Conservation (phyloP, 1,140 invertebrate species). For the Tetramorium alpestre region DNA sequence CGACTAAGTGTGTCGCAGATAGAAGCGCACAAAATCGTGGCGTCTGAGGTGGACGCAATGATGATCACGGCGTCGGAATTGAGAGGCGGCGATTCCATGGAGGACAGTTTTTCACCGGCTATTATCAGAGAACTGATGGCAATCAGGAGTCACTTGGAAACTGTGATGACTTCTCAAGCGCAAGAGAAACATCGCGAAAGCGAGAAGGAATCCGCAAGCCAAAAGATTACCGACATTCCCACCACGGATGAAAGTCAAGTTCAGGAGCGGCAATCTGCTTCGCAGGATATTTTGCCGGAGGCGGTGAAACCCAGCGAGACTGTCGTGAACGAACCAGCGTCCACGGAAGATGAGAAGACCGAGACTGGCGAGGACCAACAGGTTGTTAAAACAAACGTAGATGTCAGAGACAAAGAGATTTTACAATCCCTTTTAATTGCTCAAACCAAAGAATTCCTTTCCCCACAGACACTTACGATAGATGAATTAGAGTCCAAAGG, state of each 20-base stretch:
- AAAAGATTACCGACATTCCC: constrained; percentile 59
- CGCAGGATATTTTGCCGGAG: neutral
- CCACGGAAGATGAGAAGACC: constrained; percentile 18
- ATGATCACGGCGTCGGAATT: constrained; percentile 90
- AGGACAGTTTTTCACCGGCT: constrained; percentile 77
- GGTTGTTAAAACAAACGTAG: constrained; percentile 68
- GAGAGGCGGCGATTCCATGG: constrained; percentile 64
- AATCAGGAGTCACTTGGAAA: constrained; percentile 82
- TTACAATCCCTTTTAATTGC: constrained; percentile 50
- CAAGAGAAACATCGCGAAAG: constrained; percentile 40
- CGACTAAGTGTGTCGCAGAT: constrained; percentile 91
- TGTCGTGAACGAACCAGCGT: neutral
- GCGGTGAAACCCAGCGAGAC: neutral
- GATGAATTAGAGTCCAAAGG: constrained; percentile 45
- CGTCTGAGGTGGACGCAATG: constrained; percentile 92
- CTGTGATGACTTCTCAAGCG: constrained; percentile 40
- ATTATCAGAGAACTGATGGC: constrained; percentile 82
- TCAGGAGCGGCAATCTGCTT: neutral
- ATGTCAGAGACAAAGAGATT: constrained; percentile 34
- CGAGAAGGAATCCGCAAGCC: constrained; percentile 2
- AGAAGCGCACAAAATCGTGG: constrained; percentile 91
- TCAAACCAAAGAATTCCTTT: constrained; percentile 29
- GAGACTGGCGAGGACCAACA: constrained; percentile 58
- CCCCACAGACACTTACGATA: constrained; percentile 46
- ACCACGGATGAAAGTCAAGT: neutral